Evolutionary conservation across 2,888 invertebrate species (phyloP).

Genomic region (Heliconius ethilla): DNA sequence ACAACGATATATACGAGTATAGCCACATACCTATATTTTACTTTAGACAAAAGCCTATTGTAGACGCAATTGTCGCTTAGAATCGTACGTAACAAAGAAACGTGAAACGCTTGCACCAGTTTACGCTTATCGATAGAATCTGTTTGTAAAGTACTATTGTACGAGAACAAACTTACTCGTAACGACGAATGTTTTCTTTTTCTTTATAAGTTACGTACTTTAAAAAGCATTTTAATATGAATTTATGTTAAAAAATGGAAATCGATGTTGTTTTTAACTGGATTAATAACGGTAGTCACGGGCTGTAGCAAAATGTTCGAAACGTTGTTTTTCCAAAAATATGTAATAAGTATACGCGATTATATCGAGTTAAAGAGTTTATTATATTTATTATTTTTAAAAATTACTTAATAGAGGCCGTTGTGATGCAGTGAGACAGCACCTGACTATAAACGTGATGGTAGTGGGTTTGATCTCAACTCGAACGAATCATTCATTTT

Average conservation of each 20-base stretch:
- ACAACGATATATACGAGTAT: constrained; percentile 33
- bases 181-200: constrained; percentile 28
- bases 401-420: too few relatives aligned
- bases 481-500: not conserved
- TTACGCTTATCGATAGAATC: constrained; percentile 57
- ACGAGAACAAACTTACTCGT: constrained; percentile 27
- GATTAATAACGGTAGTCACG: too few relatives aligned
- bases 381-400: too few relatives aligned
- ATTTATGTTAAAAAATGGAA: not conserved
- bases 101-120: constrained; percentile 64
- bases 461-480: not conserved
- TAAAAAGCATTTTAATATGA: not conserved
- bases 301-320: too few relatives aligned
- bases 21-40: constrained; percentile 49
- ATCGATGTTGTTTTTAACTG: not conserved
- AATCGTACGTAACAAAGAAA: constrained; percentile 60
- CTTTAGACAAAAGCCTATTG: constrained; percentile 70
- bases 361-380: too few relatives aligned
- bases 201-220: not conserved
- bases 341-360: too few relatives aligned
- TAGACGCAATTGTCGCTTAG: constrained; percentile 51
- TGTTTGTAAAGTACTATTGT: constrained; percentile 33
- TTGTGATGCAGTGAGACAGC: too few relatives aligned
- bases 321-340: too few relatives aligned
- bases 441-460: not conserved